phyloP scores from a whole-genome alignment of 2,113 vertebrate genomes.

The Neogobius melanostomus region DNA sequence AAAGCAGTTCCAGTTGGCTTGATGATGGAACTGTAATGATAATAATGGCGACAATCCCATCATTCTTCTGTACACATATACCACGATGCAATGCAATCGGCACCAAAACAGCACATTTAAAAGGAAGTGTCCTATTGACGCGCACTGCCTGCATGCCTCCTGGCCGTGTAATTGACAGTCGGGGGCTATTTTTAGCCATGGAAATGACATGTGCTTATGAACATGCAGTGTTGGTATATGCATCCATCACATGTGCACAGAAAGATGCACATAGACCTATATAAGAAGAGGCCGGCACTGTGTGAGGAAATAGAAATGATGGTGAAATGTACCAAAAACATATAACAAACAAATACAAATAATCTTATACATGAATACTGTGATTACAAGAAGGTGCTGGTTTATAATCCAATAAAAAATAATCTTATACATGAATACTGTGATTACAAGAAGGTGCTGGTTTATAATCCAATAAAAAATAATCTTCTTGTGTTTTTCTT shows the following conservation, averaged over 20 bases:
- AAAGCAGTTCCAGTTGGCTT: no score
- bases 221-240: neutral
- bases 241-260: neutral
- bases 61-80: neutral
- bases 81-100: neutral
- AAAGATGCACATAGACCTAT: neutral
- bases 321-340: neutral
- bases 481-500: no score
- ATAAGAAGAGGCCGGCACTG: no score
- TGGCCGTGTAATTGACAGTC: constrained; percentile 14
- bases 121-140: neutral
- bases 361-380: no score
- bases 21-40: no score
- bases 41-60: neutral
- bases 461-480: no score
- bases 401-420: no score
- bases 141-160: constrained; percentile 10
- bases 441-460: no score
- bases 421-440: no score
- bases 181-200: neutral
- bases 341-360: neutral
- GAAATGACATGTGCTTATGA: neutral
- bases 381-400: no score
- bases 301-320: neutral
- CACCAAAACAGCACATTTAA: constrained; percentile 4